A percentile compares a stretch with the other conserved stretches of the same genome.
phyloP scores from a whole-genome alignment of 2,888 invertebrate genomes.

The Agrotis exclamationis region DNA sequence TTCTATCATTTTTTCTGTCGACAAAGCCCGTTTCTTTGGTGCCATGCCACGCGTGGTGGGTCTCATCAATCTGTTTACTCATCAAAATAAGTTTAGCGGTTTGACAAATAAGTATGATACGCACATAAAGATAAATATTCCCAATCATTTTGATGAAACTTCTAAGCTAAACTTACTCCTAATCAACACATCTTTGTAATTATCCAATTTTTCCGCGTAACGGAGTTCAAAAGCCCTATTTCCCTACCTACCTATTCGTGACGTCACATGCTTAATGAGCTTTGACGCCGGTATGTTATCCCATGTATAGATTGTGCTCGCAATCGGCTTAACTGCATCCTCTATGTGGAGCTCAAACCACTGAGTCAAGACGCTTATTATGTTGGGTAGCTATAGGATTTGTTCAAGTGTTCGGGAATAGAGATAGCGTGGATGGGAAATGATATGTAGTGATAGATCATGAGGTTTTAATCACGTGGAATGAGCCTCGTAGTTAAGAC shows the following conservation, averaged over 20 bases:
- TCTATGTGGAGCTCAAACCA: slow-evolving; percentile 11
- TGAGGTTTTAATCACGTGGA: neutral
- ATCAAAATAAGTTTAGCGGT: too few species aligned
- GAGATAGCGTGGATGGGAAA: neutral
- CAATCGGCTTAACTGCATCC: slow-evolving; percentile 48
- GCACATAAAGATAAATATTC: too few species aligned
- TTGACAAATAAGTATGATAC: too few species aligned
- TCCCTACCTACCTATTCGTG: neutral
- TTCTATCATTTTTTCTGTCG: too few species aligned
- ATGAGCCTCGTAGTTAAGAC: too few species aligned
- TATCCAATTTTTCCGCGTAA: neutral
- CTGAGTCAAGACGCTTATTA: slow-evolving; percentile 31
- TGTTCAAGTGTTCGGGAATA: neutral
- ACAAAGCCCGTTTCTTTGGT: too few species aligned
- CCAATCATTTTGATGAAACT: too few species aligned
- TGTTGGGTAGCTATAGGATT: neutral
- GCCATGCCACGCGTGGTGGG: too few species aligned
- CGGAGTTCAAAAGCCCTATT: neutral
- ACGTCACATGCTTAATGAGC: slow-evolving; percentile 49
- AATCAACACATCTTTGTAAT: neutral
- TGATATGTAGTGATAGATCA: neutral
- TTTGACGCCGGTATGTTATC: slow-evolving; percentile 22
- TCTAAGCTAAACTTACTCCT: neutral
- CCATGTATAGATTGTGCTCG: slow-evolving; percentile 23
- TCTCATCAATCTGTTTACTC: too few species aligned